Conservation (phyloP, 2,113 vertebrate genomes). For the Lipotes vexillifer region DNA sequence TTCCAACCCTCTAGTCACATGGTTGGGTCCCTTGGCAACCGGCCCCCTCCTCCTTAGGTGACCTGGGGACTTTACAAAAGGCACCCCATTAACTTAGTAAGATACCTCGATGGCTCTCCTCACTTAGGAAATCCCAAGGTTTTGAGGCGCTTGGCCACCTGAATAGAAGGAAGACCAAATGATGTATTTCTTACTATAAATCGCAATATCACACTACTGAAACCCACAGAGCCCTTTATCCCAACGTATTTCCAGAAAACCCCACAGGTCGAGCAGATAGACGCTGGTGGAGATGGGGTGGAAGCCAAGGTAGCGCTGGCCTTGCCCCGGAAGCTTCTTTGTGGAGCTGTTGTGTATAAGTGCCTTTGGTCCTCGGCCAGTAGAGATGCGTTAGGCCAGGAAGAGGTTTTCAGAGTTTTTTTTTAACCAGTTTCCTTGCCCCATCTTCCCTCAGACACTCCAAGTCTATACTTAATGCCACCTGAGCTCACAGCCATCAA, state of each 20-base stretch:
- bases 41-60: background rate
- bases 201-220: background rate
- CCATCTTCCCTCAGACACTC: background rate
- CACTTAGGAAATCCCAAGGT: background rate
- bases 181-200: background rate
- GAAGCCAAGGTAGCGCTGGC: fast-evolving
- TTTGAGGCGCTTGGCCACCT: background rate
- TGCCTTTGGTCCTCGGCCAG: fast-evolving
- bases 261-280: fast-evolving
- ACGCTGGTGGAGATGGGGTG: fast-evolving
- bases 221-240: background rate
- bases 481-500: background rate
- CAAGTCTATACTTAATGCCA: too few relatives aligned
- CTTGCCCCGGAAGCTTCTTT: fast-evolving
- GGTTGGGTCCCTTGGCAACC: background rate
- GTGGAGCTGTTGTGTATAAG: fast-evolving
- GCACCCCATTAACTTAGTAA: background rate
- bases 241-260: background rate
- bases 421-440: fast-evolving
- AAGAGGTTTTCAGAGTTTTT: background rate
- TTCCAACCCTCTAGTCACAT: background rate
- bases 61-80: background rate
- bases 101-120: background rate
- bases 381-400: fast-evolving
- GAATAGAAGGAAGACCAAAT: background rate